phyloP scores from a whole-genome alignment of 2,797 vertebrate genomes.

The Eupleurogrammus muticus region DNA sequence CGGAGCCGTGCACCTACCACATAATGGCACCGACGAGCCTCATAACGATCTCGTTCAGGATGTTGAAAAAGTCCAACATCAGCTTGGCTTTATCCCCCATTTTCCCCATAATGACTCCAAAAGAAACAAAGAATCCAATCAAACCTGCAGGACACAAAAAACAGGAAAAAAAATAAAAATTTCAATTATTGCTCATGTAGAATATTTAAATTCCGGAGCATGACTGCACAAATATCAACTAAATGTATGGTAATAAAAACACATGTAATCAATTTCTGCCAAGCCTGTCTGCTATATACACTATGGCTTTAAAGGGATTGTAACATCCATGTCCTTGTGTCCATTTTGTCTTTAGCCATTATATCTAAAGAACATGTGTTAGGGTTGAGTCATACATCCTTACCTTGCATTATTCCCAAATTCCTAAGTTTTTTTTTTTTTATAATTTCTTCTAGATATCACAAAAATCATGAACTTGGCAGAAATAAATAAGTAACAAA shows the following conservation, averaged over 20 bases:
- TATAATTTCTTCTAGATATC: no score
- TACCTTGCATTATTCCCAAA: no score
- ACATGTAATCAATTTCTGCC: no score
- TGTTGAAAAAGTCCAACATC: conserved; percentile 99
- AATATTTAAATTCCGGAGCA: no score
- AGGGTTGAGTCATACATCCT: no score
- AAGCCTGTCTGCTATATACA: no score
- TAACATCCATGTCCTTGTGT: neutral
- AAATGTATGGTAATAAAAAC: no score
- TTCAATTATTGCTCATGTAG: neutral
- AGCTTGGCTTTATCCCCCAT: conserved; percentile 97
- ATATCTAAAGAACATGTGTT: neutral
- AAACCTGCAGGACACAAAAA: conserved; percentile 84
- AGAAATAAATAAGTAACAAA: no score
- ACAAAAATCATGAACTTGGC: no score
- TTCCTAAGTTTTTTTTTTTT: neutral
- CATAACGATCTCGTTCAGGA: conserved; percentile 98
- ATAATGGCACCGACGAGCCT: conserved; percentile 95
- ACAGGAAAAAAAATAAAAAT: conserved; percentile 2
- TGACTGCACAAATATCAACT: no score
- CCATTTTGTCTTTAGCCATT: neutral
- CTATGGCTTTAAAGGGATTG: neutral
- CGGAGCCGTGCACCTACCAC: conserved; percentile 88
- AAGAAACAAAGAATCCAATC: conserved; percentile 98
- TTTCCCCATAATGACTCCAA: conserved; percentile 98